Percentiles rank a stretch among this genome's conserved stretches.
Conservation (phyloP, 2,113 vertebrate species). For the Antigone vipio region DNA sequence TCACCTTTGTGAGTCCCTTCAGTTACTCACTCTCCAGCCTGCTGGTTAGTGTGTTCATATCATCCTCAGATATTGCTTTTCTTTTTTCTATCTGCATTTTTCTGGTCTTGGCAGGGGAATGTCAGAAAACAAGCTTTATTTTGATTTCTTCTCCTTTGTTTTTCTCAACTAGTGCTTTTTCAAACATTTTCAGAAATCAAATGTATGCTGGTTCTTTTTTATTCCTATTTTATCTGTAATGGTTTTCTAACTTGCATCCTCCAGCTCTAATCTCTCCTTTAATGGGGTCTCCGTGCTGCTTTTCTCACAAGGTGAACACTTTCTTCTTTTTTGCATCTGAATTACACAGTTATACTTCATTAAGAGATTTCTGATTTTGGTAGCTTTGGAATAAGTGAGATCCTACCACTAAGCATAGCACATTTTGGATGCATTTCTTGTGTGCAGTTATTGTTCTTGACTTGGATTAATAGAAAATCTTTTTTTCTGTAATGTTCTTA, state of each 20-base stretch:
- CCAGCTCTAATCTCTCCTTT: neutral
- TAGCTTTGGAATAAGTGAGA: neutral
- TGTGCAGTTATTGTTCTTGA: neutral
- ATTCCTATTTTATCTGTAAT: neutral
- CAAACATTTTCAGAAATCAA: constrained; percentile 9
- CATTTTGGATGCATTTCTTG: neutral
- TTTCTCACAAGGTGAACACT: neutral
- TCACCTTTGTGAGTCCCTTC: neutral
- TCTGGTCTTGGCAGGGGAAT: neutral
- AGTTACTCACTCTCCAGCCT: neutral
- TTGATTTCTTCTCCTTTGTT: constrained; percentile 18
- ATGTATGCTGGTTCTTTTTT: neutral
- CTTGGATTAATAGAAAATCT: neutral
- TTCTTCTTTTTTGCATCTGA: neutral
- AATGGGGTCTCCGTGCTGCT: neutral
- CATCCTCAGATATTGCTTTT: neutral
- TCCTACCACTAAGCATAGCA: neutral
- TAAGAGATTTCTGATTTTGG: neutral
- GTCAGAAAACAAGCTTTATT: neutral
- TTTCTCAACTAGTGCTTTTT: neutral
- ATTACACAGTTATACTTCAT: neutral
- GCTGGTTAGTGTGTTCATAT: neutral
- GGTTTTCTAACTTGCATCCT: neutral
- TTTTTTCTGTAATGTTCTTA: neutral
- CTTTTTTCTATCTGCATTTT: neutral